A percentile compares a stretch with the other conserved stretches of the same genome.
phyloP scores from a whole-genome alignment of 2,888 invertebrate species.

The Tyria jacobaeae region DNA sequence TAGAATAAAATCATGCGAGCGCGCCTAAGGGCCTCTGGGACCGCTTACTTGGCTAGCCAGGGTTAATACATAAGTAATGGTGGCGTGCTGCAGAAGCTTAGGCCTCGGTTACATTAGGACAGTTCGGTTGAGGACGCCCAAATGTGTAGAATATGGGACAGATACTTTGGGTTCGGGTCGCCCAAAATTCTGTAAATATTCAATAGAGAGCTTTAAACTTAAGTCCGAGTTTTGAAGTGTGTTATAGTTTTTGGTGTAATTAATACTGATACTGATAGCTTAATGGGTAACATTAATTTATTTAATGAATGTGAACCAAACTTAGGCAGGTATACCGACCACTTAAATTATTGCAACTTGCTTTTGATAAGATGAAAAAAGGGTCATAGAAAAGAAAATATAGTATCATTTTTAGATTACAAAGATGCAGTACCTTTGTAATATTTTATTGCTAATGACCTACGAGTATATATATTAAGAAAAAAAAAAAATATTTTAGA shows the following conservation, averaged over 20 bases:
- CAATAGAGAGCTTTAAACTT: slow-evolving; percentile 30
- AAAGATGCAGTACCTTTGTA: no score
- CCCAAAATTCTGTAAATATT: slow-evolving; percentile 39
- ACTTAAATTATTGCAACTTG: background rate
- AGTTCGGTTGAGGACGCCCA: slow-evolving; percentile 19
- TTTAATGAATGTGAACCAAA: background rate
- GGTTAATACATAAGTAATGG: slow-evolving; percentile 88
- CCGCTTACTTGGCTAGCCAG: slow-evolving; percentile 79
- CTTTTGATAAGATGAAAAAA: background rate
- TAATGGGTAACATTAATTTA: background rate
- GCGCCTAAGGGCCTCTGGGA: slow-evolving; percentile 72
- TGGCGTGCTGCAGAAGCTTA: slow-evolving; percentile 66
- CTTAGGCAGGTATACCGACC: background rate
- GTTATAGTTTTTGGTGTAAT: slow-evolving; percentile 1
- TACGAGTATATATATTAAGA: no score
- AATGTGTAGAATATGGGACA: slow-evolving; percentile 9
- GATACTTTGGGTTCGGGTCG: slow-evolving; percentile 20
- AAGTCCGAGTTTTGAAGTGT: slow-evolving; percentile 21
- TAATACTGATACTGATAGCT: background rate
- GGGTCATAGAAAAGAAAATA: background rate
- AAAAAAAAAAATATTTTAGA: background rate
- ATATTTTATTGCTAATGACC: no score
- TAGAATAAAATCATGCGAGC: slow-evolving; percentile 72
- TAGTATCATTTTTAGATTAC: background rate
- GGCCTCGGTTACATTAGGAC: slow-evolving; percentile 46